These are phyloP conservation scores for Chrysolina haemoptera DNA, from an alignment of 2,888 invertebrate genomes.

Conservation along the genomic window DNA sequence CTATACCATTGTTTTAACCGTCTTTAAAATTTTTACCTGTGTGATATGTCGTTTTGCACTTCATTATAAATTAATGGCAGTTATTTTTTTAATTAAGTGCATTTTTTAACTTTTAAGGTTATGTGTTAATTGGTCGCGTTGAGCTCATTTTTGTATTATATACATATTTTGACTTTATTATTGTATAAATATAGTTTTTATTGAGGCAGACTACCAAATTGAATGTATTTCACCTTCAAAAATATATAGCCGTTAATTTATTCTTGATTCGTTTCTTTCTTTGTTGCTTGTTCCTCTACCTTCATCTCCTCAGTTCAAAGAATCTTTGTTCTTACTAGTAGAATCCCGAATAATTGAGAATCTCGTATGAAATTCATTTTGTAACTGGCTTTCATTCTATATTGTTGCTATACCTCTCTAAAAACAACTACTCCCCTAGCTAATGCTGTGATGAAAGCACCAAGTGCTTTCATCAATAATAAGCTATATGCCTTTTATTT, in stretches of 20 bases:
- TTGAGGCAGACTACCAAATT: conserved; percentile 67
- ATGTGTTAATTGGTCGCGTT: conserved; percentile 45
- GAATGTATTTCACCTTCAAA: conserved; percentile 64
- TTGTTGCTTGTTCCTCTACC: background rate
- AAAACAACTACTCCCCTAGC: no score
- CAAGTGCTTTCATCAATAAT: no score
- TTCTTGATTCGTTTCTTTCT: conserved; percentile 28
- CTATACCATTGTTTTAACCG: conserved; percentile 41
- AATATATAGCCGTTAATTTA: conserved; percentile 63
- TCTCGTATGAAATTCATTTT: no score
- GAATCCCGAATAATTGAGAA: no score
- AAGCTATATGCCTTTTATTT: no score
- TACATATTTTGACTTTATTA: conserved; percentile 56
- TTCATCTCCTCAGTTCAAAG: background rate
- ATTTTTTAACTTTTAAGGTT: conserved; percentile 43
- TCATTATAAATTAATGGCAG: conserved; percentile 41
- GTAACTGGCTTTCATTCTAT: no score
- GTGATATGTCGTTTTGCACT: conserved; percentile 49
- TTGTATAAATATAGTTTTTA: conserved; percentile 65
- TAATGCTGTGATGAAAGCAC: no score
- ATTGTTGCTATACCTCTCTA: no score
- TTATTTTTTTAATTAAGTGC: conserved; percentile 44
- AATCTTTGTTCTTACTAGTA: no score
- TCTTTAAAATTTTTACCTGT: conserved; percentile 45
- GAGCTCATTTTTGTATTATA: conserved; percentile 53